These are phyloP conservation scores for Vespertilio murinus DNA, from an alignment of 2,797 vertebrate species.

Conservation along the genomic window DNA sequence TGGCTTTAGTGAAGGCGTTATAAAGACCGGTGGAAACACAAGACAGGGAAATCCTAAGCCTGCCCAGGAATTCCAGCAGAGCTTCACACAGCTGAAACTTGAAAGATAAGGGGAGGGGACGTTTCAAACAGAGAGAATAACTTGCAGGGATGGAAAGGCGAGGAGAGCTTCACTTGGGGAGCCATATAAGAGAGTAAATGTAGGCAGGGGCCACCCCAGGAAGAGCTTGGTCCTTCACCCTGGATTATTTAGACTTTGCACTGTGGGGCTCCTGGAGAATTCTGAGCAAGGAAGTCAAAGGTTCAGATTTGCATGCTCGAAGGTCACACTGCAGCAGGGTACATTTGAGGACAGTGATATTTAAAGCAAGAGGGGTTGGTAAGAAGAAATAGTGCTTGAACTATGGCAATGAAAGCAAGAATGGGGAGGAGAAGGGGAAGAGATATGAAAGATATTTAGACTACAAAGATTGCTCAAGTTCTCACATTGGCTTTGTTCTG, in stretches of 20 bases:
- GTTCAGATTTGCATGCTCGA: not conserved
- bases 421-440: not conserved
- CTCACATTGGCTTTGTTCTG: not conserved
- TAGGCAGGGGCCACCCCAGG: not conserved
- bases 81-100: not conserved
- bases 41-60: not conserved
- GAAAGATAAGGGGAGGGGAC: not conserved
- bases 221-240: not conserved
- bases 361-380: not conserved
- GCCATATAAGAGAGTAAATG: not conserved
- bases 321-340: not conserved
- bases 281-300: not conserved
- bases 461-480: not conserved
- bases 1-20: not conserved
- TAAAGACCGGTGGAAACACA: not conserved
- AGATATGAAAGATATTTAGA: not conserved
- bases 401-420: not conserved
- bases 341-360: not conserved
- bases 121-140: not conserved
- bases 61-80: not conserved
- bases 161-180: not conserved
- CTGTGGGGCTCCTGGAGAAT: not conserved
- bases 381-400: not conserved
- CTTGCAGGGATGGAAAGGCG: not conserved
- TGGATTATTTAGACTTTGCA: not conserved